Evolutionary conservation across 2,888 invertebrate genomes (phyloP).

Genomic region (Parnassius glacialis): DNA sequence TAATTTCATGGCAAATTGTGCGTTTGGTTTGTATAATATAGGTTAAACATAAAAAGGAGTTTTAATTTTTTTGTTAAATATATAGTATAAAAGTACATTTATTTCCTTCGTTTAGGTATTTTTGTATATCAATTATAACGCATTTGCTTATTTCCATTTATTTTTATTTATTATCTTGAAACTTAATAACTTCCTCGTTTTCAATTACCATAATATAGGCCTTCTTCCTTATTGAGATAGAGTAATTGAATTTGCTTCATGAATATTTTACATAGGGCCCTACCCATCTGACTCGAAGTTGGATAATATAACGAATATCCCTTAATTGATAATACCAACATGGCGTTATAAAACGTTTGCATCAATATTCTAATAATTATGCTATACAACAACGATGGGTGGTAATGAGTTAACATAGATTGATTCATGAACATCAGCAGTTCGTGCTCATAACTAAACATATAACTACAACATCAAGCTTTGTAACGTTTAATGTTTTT

Average conservation of each 20-base stretch:
- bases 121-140: no score
- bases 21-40: no score
- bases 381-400: slow-evolving; percentile 1
- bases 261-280: slow-evolving; percentile 16
- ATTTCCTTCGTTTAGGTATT: no score
- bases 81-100: no score
- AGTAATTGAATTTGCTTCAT: slow-evolving; percentile 18
- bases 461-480: slow-evolving; percentile 31
- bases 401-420: slow-evolving; percentile 28
- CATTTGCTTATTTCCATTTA: no score
- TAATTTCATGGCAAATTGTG: no score
- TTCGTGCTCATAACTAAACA: slow-evolving; percentile 27
- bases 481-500: slow-evolving; percentile 24
- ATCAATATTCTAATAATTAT: slow-evolving; percentile 2
- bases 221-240: neutral
- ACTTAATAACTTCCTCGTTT: neutral
- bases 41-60: no score
- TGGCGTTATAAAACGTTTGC: neutral
- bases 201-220: neutral
- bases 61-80: no score
- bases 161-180: neutral
- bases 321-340: neutral
- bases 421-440: slow-evolving; percentile 27
- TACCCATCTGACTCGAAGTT: neutral
- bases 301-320: slow-evolving; percentile 15